Evolutionary conservation across 35 echinoderm and acorn worm species (phyloP).

Genomic region (Lytechinus pictus): DNA sequence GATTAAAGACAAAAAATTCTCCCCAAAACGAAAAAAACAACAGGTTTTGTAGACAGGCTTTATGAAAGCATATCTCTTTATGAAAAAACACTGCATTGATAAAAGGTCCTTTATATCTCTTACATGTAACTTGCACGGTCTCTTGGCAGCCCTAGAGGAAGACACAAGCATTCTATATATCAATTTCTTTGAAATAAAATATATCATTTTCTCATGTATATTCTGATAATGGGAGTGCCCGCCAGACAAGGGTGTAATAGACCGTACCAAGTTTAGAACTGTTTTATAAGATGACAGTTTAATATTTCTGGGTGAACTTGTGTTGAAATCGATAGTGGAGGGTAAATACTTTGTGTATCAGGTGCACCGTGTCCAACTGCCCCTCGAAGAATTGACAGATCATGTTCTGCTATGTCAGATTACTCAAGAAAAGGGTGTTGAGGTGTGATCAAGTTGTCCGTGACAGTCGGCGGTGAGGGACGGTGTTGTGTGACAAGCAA

Average conservation of each 20-base stretch:
- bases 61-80: no score
- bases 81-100: no score
- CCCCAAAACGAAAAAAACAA: no score
- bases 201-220: background rate
- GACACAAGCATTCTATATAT: background rate
- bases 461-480: constrained; percentile 27
- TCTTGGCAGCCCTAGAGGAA: background rate
- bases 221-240: background rate
- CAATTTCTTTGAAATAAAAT: background rate
- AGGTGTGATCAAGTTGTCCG: background rate
- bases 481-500: background rate
- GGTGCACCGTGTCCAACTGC: background rate
- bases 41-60: no score
- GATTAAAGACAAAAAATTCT: no score
- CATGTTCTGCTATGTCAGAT: background rate
- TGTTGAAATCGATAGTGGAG: background rate
- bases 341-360: background rate
- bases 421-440: background rate
- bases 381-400: background rate
- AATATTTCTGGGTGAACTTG: background rate
- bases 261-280: background rate
- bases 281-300: background rate
- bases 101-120: no score
- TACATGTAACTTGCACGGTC: background rate
- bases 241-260: background rate